Evolutionary conservation across 1,140 invertebrate species (phyloP).

Genomic region (Physella acuta): DNA sequence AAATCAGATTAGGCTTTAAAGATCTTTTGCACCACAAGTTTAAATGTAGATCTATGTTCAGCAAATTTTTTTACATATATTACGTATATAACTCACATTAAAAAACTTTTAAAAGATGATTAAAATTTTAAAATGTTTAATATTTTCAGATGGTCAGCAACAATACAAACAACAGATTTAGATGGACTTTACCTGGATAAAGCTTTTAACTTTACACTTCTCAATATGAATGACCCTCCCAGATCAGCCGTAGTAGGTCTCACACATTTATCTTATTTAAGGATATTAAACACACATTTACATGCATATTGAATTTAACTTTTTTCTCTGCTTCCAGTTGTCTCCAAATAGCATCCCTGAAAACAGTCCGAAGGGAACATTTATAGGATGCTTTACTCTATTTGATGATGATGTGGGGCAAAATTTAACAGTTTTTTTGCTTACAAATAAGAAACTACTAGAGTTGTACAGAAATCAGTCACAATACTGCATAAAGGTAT

Average conservation of each 20-base stretch:
- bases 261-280: no score
- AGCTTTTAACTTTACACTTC: constrained; percentile 36
- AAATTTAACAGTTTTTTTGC: constrained; percentile 31
- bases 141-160: constrained; percentile 28
- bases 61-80: no score
- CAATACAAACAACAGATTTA: constrained; percentile 39
- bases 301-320: no score
- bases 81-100: no score
- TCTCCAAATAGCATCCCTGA: constrained; percentile 37
- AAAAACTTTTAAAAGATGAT: no score
- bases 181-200: constrained; percentile 31
- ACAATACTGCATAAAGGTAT: no score
- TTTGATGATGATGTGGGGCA: constrained; percentile 43
- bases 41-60: no score
- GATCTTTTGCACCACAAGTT: no score
- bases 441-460: constrained; percentile 35
- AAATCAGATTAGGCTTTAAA: no score
- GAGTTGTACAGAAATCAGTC: constrained; percentile 29
- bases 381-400: constrained; percentile 38
- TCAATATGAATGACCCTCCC: constrained; percentile 45
- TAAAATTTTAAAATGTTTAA: no score
- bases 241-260: constrained; percentile 36
- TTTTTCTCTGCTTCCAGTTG: no score
- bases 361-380: constrained; percentile 38
- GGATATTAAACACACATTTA: no score